Evolutionary conservation across 2,888 invertebrate species (phyloP).

Genomic region (Drosophila meridionalis): DNA sequence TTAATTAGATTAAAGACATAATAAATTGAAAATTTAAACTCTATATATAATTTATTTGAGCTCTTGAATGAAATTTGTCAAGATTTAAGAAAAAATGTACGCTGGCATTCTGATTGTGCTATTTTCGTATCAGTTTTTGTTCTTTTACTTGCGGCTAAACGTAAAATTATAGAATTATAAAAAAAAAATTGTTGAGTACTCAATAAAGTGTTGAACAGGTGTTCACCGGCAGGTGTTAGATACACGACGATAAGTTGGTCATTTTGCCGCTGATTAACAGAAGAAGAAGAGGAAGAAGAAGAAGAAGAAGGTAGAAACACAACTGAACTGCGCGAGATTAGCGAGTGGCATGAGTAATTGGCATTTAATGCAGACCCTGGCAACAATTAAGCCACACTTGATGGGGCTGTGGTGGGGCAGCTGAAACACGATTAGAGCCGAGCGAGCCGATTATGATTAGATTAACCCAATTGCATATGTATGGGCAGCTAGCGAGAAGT

Average conservation of each 20-base stretch:
- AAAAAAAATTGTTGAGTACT: constrained; percentile 40
- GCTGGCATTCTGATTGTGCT: neutral
- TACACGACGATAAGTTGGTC: constrained; percentile 48
- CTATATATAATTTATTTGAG: no score
- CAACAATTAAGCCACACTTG: constrained; percentile 50
- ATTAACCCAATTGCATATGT: constrained; percentile 4
- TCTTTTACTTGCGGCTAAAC: neutral
- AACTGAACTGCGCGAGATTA: constrained; percentile 13
- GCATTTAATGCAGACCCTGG: constrained; percentile 45
- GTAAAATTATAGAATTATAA: constrained; percentile 32
- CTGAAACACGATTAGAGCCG: constrained; percentile 7
- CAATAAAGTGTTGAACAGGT: constrained; percentile 66
- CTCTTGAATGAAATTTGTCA: no score
- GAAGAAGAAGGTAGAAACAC: neutral
- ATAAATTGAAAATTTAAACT: no score
- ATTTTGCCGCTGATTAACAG: constrained; percentile 32
- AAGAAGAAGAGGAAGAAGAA: neutral
- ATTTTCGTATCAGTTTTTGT: neutral
- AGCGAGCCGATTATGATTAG: neutral
- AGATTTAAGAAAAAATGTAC: neutral
- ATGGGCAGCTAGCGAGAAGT: constrained; percentile 6
- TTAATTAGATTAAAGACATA: no score
- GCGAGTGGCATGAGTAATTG: constrained; percentile 36
- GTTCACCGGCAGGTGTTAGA: constrained; percentile 66
- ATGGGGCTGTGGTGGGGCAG: neutral